Percentiles rank a stretch among this genome's conserved stretches.
phyloP scores from a whole-genome alignment of 2,888 invertebrate species.

The Cryptops parisi region DNA sequence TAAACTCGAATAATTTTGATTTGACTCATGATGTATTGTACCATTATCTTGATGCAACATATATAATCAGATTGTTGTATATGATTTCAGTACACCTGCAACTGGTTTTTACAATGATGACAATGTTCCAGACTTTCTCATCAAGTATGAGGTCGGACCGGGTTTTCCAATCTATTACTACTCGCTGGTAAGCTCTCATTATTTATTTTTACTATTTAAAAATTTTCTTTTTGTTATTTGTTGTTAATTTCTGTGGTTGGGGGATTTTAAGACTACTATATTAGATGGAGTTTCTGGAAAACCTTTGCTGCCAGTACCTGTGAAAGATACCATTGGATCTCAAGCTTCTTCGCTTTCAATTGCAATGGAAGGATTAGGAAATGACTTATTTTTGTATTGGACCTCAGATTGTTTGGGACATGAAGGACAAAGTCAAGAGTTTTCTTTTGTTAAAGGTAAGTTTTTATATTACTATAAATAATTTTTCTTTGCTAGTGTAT shows the following conservation, averaged over 20 bases:
- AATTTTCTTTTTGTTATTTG: constrained; percentile 27
- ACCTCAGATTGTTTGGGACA: constrained; percentile 47
- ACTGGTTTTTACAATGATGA: constrained; percentile 66
- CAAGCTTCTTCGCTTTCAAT: constrained; percentile 45
- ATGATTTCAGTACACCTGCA: constrained; percentile 54
- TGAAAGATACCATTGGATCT: constrained; percentile 45
- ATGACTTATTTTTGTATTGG: constrained; percentile 66
- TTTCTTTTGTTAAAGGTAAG: constrained; percentile 34
- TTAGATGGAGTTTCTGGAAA: constrained; percentile 47
- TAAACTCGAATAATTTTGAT: constrained; percentile 22
- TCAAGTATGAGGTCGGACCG: constrained; percentile 52
- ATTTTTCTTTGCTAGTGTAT: too few relatives aligned
- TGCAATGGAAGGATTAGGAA: constrained; percentile 46
- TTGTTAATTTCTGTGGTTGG: too few relatives aligned
- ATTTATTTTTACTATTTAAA: background rate
- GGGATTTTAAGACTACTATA: constrained; percentile 38
- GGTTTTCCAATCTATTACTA: constrained; percentile 60
- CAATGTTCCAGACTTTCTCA: constrained; percentile 58
- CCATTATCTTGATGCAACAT: background rate
- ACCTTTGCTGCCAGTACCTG: constrained; percentile 41
- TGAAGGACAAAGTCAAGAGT: constrained; percentile 31
- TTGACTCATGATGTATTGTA: background rate
- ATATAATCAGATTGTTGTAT: background rate
- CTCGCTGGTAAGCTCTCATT: constrained; percentile 40
- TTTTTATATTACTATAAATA: too few relatives aligned